Conservation (phyloP, 2,113 vertebrate genomes). For the Ammodytes dubius region DNA sequence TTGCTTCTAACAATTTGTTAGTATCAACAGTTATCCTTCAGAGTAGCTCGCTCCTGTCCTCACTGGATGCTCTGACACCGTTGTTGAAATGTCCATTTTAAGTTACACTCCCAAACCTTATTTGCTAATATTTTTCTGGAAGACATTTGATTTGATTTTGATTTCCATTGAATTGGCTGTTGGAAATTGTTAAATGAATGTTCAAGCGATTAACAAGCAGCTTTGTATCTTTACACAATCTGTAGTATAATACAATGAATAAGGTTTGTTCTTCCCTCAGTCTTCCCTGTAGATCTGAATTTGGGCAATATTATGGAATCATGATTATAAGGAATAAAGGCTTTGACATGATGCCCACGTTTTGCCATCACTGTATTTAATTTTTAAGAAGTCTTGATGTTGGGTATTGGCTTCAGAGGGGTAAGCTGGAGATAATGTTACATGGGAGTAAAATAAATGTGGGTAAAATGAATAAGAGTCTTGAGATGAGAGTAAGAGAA, state of each 20-base stretch:
- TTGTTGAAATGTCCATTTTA: conserved; percentile 19
- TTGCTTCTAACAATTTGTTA: background rate
- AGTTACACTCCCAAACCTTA: background rate
- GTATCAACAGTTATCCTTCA: background rate
- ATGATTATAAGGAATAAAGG: background rate
- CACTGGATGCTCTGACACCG: conserved; percentile 2
- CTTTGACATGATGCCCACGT: background rate
- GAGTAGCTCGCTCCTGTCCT: background rate
- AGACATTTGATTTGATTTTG: background rate
- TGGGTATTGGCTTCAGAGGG: background rate
- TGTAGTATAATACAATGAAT: too few species aligned
- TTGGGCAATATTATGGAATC: background rate
- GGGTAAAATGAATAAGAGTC: background rate
- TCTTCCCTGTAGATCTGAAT: background rate
- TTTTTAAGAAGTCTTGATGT: background rate
- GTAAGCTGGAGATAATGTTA: background rate
- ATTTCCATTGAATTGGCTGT: background rate
- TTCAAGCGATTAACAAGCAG: too few species aligned
- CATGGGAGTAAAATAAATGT: background rate
- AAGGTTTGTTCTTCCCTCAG: too few species aligned
- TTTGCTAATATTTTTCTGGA: background rate
- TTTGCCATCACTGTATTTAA: background rate
- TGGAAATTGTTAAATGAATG: conserved; percentile 4
- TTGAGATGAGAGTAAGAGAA: background rate
- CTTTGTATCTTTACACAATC: too few species aligned